phyloP scores from a whole-genome alignment of 2,888 invertebrate species.

The Himalopsyche kuldschensis region DNA sequence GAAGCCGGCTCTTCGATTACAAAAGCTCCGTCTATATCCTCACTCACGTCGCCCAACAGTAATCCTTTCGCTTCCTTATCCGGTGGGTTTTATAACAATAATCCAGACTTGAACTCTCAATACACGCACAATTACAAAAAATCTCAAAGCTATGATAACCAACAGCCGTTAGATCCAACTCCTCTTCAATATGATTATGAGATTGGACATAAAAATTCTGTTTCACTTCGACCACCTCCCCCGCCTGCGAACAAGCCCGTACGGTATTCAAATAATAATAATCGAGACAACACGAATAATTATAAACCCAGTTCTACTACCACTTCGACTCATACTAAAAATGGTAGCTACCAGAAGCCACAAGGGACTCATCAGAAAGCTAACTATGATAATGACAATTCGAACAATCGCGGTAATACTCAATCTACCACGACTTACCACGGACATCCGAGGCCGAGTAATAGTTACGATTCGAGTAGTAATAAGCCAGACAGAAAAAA shows the following conservation, averaged over 20 bases:
- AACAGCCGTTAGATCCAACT: constrained; percentile 11
- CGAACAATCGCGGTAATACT: background rate
- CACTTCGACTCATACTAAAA: constrained; percentile 2
- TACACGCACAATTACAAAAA: constrained; percentile 32
- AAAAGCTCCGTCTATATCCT: constrained; percentile 60
- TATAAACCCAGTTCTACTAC: background rate
- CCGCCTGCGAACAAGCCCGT: constrained; percentile 8
- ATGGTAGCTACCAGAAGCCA: constrained; percentile 3
- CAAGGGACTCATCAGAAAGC: constrained; percentile 13
- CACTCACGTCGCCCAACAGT: constrained; percentile 51
- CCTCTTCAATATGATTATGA: constrained; percentile 33
- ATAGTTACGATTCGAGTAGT: constrained; percentile 18
- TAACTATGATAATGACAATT: constrained; percentile 6
- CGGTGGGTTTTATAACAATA: constrained; percentile 63
- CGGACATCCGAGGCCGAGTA: constrained; percentile 18
- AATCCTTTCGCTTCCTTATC: constrained; percentile 51
- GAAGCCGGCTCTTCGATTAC: constrained; percentile 47
- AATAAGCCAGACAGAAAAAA: constrained; percentile 7
- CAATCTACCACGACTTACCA: background rate
- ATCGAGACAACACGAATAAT: constrained; percentile 4
- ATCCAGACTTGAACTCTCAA: constrained; percentile 35
- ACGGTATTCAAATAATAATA: background rate
- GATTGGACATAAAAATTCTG: constrained; percentile 42
- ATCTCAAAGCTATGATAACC: constrained; percentile 16
- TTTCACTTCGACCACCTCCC: constrained; percentile 20